A percentile compares a stretch with the other conserved stretches of the same genome.
These are phyloP conservation scores for Oreotrochilus melanogaster DNA, from an alignment of 2,113 vertebrate genomes.

Conservation along the genomic window DNA sequence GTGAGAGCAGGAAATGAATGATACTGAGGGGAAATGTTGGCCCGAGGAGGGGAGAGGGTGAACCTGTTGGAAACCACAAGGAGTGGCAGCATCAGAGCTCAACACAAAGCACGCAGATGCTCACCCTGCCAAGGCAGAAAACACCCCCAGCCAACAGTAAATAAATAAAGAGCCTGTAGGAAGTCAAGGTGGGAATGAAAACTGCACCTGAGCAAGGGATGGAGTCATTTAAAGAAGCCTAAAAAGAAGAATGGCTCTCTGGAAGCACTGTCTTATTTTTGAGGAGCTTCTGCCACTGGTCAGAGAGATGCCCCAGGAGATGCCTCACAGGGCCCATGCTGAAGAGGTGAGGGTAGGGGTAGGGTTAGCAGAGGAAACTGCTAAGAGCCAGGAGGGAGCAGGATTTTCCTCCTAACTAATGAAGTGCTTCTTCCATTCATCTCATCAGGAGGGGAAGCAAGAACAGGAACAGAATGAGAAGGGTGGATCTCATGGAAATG, in stretches of 20 bases:
- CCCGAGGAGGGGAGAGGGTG: background rate
- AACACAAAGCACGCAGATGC: background rate
- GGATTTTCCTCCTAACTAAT: slow-evolving; percentile 9
- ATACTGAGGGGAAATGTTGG: fast-evolving
- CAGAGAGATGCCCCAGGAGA: background rate
- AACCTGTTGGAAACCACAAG: background rate
- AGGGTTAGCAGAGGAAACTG: background rate
- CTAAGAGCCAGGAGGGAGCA: background rate
- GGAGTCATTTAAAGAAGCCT: background rate
- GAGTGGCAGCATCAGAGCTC: background rate
- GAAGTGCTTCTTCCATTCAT: slow-evolving; percentile 30
- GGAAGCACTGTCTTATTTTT: background rate
- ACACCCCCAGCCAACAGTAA: background rate
- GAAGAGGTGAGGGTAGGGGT: background rate
- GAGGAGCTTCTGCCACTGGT: background rate
- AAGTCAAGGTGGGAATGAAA: background rate
- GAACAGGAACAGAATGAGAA: slow-evolving; percentile 18
- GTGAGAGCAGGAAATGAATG: background rate
- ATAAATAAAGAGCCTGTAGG: background rate
- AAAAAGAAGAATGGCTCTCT: background rate
- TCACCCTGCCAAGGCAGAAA: background rate
- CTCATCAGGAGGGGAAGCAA: slow-evolving; percentile 26
- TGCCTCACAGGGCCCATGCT: background rate
- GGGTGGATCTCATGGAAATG: slow-evolving; percentile 43
- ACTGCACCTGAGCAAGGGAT: background rate